Evolutionary conservation across 2,888 invertebrate genomes (phyloP).

Genomic region (Coleophora deauratella): DNA sequence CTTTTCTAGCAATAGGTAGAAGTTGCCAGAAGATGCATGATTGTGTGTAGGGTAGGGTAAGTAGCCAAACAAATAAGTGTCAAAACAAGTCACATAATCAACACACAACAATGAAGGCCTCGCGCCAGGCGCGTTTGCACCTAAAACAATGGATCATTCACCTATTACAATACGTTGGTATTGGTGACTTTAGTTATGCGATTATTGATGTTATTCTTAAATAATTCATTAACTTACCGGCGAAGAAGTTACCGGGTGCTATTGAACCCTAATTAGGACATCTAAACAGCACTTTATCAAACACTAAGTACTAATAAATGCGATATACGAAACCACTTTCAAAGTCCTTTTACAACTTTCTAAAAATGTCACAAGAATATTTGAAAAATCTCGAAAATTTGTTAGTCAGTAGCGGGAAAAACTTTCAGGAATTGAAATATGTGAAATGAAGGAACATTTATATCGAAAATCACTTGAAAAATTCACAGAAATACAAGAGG

Average conservation of each 20-base stretch:
- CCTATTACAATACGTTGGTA: too few species aligned
- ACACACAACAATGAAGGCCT: not conserved
- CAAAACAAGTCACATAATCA: not conserved
- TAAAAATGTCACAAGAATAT: not conserved
- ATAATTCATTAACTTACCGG: not conserved
- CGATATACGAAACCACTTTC: constrained; percentile 21
- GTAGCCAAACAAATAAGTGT: not conserved
- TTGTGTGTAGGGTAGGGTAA: too few species aligned
- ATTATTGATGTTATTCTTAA: not conserved
- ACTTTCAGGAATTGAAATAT: not conserved
- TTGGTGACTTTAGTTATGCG: not conserved
- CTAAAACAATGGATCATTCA: too few species aligned
- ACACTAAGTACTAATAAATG: constrained; percentile 19
- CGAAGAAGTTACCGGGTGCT: constrained; percentile 15
- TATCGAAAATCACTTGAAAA: constrained; percentile 6
- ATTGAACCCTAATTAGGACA: constrained; percentile 49
- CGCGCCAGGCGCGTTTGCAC: too few species aligned
- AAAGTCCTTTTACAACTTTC: constrained; percentile 12
- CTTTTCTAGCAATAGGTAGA: too few species aligned
- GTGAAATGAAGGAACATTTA: not conserved
- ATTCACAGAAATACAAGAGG: not conserved
- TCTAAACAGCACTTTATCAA: constrained; percentile 25
- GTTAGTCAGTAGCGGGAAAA: too few species aligned
- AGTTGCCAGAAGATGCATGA: too few species aligned
- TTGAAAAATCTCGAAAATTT: too few species aligned